Evolutionary conservation across 2,113 vertebrate species (phyloP), one percentile per base, ranked within the genome.

Genomic region (Zeus faber): DNA sequence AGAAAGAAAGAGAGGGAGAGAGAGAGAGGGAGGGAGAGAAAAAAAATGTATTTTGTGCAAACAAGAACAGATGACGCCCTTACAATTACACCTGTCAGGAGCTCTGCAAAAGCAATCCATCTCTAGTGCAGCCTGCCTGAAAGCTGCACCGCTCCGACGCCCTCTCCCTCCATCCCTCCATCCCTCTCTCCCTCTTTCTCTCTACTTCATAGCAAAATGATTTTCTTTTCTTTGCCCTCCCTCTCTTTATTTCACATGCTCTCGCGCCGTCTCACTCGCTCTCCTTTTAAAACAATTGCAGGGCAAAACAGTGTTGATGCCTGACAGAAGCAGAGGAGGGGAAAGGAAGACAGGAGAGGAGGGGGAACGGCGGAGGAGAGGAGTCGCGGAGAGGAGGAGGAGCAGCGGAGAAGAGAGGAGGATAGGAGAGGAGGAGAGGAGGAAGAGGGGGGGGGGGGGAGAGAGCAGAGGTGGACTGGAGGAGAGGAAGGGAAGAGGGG

Each of bases 11-110:
- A 62, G 50, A 67, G 22, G 64, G 61, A 58, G 62, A 58, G 60
- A 49, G 43, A 29, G 43, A 14, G 11, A 20, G n/a, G 11, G 22
- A 68, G n/a, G n/a, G n/a, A n/a, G n/a, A n/a, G n/a, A n/a, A n/a
- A n/a, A 84, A 95, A 96, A 97, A 97, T 95, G 93, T 95, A 96
- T 97, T 98, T 96, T 96, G 93, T 94, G 94, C 95, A 98, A 98
- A 98, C 95, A 97, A 96, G 96, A 95, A 95, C 96, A 98, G 94
- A 98, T 96, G 96, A 98, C 93, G 94, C 94, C 94, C 93, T 94
- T 91, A 95, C 96, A 98, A 98, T 98, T 98, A 98, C 96, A 97
- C 93, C 95, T 97, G 95, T 98, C 95, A 98, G 94, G 93, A 95
- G 94, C 93, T 93, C 92, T 86, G 92, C 31, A 11, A 2, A 92